Conservation (phyloP, 2,888 invertebrate genomes). For the Parochlus steinenii region DNA sequence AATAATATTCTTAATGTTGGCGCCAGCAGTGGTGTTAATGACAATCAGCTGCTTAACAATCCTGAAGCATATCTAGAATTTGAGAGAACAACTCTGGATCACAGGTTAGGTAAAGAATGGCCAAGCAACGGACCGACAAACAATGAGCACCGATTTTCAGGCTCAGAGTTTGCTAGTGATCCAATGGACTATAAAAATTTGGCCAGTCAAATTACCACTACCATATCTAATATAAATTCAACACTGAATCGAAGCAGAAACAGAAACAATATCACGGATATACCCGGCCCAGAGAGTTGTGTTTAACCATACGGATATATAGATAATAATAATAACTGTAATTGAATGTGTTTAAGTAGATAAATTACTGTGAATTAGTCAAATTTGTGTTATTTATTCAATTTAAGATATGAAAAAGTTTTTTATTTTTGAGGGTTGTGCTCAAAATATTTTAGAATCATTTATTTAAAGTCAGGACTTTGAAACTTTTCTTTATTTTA, state of each 20-base stretch:
- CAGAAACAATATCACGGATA: constrained; percentile 64
- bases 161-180: constrained; percentile 17
- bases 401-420: too few species aligned
- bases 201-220: constrained; percentile 31
- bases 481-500: too few species aligned
- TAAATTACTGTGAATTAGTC: too few species aligned
- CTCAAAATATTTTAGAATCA: too few species aligned
- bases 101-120: constrained; percentile 11
- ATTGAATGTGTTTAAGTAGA: too few species aligned
- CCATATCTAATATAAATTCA: constrained; percentile 25
- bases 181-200: constrained; percentile 23
- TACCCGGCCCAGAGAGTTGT: constrained; percentile 80
- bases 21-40: constrained; percentile 1
- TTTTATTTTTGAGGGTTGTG: too few species aligned
- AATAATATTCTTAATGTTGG: constrained; percentile 5
- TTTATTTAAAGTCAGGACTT: too few species aligned
- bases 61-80: constrained; percentile 13
- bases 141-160: constrained; percentile 11
- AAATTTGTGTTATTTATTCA: too few species aligned
- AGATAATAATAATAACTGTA: too few species aligned
- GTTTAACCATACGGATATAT: too few species aligned
- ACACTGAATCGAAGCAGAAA: constrained; percentile 33
- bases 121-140: constrained; percentile 1
- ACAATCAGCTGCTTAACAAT: constrained; percentile 6
- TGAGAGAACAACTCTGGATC: constrained; percentile 14